phyloP scores from a whole-genome alignment of 1,140 invertebrate species.

The Bombus difficillimus region DNA sequence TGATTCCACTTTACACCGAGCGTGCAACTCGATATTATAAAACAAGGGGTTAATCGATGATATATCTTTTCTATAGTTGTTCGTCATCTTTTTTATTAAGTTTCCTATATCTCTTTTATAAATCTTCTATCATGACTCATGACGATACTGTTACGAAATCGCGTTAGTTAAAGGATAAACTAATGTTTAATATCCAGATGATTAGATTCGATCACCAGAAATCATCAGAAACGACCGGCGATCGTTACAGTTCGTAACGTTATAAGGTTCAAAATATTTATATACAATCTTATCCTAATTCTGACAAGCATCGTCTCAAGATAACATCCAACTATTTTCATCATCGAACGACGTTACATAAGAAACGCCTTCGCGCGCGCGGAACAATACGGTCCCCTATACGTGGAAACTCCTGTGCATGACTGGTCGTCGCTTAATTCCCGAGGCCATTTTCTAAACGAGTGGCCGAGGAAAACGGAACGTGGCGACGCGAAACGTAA shows the following conservation, averaged over 20 bases:
- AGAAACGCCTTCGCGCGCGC: slow-evolving; percentile 6
- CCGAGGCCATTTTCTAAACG: slow-evolving; percentile 39
- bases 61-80: background rate
- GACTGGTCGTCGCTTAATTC: slow-evolving; percentile 1
- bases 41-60: background rate
- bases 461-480: slow-evolving; percentile 18
- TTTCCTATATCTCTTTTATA: background rate
- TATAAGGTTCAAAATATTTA: background rate
- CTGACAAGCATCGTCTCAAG: background rate
- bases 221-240: background rate
- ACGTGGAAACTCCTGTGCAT: slow-evolving; percentile 33
- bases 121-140: background rate
- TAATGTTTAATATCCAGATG: no score
- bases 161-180: no score
- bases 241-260: no score
- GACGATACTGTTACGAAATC: background rate
- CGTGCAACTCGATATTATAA: background rate
- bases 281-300: background rate
- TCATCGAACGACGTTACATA: slow-evolving; percentile 22
- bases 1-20: no score
- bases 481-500: background rate
- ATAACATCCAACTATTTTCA: background rate
- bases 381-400: slow-evolving; percentile 18
- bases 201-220: background rate
- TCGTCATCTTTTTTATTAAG: background rate